These are phyloP conservation scores for Cryptocheilus praepositus DNA, from an alignment of 2,888 invertebrate species.

Conservation along the genomic window DNA sequence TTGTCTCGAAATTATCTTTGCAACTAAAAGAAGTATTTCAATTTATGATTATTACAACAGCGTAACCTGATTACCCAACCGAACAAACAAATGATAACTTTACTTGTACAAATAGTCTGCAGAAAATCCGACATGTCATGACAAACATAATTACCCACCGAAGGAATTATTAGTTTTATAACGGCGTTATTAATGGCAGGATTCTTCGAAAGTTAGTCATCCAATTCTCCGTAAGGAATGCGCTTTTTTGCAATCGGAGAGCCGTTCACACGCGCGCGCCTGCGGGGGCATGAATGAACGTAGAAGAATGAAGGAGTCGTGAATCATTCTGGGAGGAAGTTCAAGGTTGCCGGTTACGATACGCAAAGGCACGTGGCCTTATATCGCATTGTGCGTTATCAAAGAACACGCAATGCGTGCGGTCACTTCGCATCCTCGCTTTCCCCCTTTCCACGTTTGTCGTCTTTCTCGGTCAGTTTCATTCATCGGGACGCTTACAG, in stretches of 20 bases:
- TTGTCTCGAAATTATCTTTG: too few relatives aligned
- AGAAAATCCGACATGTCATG: too few relatives aligned
- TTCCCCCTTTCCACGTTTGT: conserved; percentile 3
- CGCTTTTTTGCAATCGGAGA: background rate
- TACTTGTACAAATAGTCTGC: too few relatives aligned
- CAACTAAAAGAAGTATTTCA: too few relatives aligned
- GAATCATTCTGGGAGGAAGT: conserved; percentile 59
- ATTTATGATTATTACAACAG: too few relatives aligned
- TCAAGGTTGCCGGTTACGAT: conserved; percentile 56
- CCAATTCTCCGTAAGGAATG: background rate
- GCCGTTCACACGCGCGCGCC: conserved; percentile 36
- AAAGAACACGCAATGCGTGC: conserved; percentile 42
- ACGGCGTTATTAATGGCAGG: too few relatives aligned
- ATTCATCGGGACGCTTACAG: background rate
- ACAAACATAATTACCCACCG: too few relatives aligned
- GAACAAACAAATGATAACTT: too few relatives aligned
- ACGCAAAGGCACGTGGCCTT: conserved; percentile 41
- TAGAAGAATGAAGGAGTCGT: conserved; percentile 42
- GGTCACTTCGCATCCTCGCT: conserved; percentile 20
- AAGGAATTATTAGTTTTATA: too few relatives aligned
- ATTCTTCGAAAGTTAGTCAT: too few relatives aligned
- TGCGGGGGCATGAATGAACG: conserved; percentile 53
- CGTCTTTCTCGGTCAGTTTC: background rate
- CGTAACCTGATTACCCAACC: too few relatives aligned
- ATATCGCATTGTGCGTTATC: conserved; percentile 51